Evolutionary conservation across 2,113 vertebrate genomes (phyloP), one percentile per base, ranked within the genome.

Genomic region (Brachirus orientalis): DNA sequence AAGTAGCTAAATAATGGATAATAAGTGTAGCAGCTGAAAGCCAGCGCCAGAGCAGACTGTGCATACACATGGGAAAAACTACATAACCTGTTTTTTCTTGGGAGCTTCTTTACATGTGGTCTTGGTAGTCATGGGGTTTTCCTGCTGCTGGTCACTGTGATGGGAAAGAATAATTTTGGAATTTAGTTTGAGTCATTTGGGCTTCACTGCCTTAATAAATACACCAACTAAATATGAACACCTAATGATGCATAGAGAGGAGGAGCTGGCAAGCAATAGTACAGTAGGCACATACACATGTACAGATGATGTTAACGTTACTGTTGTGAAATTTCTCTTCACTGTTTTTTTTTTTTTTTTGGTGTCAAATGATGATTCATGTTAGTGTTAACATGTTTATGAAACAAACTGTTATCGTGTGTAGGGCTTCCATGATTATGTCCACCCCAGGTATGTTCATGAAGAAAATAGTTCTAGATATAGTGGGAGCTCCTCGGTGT

Each of bases 161-260:
- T 46, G 41, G 51, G 20, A 57, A 59, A 57, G 33, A 55, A 12
- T 56, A 55, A 60, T 17, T 66, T 51, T 62, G 28, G n/a, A 33
- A 58, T 50, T 54, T 50, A 33, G 38, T 51, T 10, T 74, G 78
- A 73, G 63, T 84, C 69, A 82, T 80, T 48, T 56, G 65, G 20
- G 22, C 59, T 55, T 51, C 19, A 38, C 55, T 75, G 41, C 35
- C 28, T 55, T 45, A 28, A 37, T 2, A 61, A 70, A 47, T 20
- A 62, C 12, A 47, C 7, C 44, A 62, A 47, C 18, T 46, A 33
- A 44, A 64, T 48, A 38, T 45, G 57, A 48, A 43, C 2, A 54
- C 40, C 37, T 35, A 63, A 59, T 38, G 10, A 45, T 13, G 2
- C 40, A 41, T 1, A 18, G 35, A 43, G 41, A 8, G 2, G 9